phyloP scores from a whole-genome alignment of 64 coral and sea anemone genomes.

The Pocillopora damicornis region DNA sequence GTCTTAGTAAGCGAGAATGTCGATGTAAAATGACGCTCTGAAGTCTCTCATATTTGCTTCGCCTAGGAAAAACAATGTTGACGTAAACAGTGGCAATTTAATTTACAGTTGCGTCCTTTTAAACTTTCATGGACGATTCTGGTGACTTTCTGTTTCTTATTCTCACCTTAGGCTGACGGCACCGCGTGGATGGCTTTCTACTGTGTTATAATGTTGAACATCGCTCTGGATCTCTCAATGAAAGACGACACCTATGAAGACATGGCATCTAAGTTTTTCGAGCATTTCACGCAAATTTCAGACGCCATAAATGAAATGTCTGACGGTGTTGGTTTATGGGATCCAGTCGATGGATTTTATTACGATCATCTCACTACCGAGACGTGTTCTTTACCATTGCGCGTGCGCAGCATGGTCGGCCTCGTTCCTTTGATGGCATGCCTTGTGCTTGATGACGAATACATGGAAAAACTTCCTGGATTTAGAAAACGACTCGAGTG shows the following conservation, averaged over 20 bases:
- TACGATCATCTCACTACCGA: constrained; percentile 56
- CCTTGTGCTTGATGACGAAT: constrained; percentile 54
- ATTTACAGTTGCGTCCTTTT: background rate
- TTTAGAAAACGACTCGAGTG: constrained; percentile 81
- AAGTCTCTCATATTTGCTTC: too few species aligned
- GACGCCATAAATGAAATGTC: constrained; percentile 97
- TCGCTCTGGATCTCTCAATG: constrained; percentile 82
- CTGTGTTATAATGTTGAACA: constrained; percentile 92
- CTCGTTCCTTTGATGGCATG: constrained; percentile 71
- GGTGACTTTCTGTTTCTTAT: background rate
- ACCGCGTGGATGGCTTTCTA: constrained; percentile 99
- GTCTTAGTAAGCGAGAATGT: too few species aligned
- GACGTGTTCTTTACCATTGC: constrained; percentile 37
- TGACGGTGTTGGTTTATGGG: constrained; percentile 84
- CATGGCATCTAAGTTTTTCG: constrained; percentile 98
- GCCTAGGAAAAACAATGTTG: background rate
- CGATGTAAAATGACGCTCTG: too few species aligned
- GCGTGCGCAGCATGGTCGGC: constrained; percentile 80
- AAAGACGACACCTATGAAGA: constrained; percentile 78
- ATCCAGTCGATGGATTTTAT: constrained; percentile 75
- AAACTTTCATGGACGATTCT: background rate
- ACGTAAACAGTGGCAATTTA: background rate
- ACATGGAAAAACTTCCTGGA: constrained; percentile 60
- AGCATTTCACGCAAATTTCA: constrained; percentile 92
- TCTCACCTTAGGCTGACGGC: constrained; percentile 71